Percentiles rank a stretch among this genome's conserved stretches.
These are phyloP conservation scores for Erynnis tages DNA, from an alignment of 2,888 invertebrate species.

Conservation along the genomic window DNA sequence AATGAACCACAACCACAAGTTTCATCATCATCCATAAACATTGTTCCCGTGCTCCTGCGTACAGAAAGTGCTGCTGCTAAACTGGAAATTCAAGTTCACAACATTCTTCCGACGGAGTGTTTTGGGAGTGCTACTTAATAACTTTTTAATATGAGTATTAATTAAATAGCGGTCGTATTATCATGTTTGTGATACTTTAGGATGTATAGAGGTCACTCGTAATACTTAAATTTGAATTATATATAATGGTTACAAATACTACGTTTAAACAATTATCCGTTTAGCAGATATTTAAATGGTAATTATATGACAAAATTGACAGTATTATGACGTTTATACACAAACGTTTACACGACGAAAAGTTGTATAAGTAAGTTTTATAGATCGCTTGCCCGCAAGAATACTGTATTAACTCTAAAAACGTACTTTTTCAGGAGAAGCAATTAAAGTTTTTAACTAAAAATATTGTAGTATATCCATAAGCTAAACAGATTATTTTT, in stretches of 20 bases:
- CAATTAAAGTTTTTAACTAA: slow-evolving; percentile 7
- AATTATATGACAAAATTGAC: slow-evolving; percentile 22
- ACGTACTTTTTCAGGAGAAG: slow-evolving; percentile 14
- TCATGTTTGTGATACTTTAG: slow-evolving; percentile 15
- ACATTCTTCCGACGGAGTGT: too few relatives aligned
- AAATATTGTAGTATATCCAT: slow-evolving; percentile 21
- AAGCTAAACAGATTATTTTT: background rate
- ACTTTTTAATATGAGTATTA: slow-evolving; percentile 14
- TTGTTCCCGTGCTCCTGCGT: too few relatives aligned
- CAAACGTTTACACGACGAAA: slow-evolving; percentile 21
- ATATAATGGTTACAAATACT: slow-evolving; percentile 5
- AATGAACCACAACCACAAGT: too few relatives aligned
- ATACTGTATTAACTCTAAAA: slow-evolving; percentile 19
- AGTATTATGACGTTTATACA: slow-evolving; percentile 16
- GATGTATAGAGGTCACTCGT: slow-evolving; percentile 13
- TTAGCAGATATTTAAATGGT: slow-evolving; percentile 18
- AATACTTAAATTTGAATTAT: slow-evolving; percentile 16
- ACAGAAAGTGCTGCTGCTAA: too few relatives aligned
- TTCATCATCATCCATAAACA: too few relatives aligned
- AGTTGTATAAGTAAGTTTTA: slow-evolving; percentile 20
- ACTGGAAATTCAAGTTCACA: too few relatives aligned
- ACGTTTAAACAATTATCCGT: slow-evolving; percentile 21
- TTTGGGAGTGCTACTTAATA: too few relatives aligned
- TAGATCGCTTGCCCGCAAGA: slow-evolving; percentile 28
- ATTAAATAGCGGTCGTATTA: slow-evolving; percentile 5